These are phyloP conservation scores for Drosophila suboccidentalis DNA, from an alignment of 2,888 invertebrate genomes.

Conservation along the genomic window DNA sequence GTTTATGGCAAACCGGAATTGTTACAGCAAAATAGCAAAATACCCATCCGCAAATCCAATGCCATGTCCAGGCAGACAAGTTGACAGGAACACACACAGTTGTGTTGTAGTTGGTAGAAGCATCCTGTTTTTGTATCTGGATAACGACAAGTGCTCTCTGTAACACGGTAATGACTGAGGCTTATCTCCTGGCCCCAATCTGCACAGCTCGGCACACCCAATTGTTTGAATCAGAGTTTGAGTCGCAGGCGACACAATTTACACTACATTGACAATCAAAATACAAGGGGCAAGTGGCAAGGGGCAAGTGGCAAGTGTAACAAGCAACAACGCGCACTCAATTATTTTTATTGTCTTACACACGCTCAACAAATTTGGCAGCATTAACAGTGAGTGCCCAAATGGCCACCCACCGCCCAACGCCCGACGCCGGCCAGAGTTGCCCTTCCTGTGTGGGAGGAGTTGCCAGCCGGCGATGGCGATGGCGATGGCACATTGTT, in stretches of 20 bases:
- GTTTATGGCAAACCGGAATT: constrained; percentile 33
- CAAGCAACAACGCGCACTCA: constrained; percentile 74
- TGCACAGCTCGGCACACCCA: constrained; percentile 59
- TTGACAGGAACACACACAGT: constrained; percentile 32
- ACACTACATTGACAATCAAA: constrained; percentile 75
- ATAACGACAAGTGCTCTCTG: constrained; percentile 49
- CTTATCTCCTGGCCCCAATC: constrained; percentile 71
- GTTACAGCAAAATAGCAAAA: constrained; percentile 38
- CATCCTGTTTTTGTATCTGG: constrained; percentile 14
- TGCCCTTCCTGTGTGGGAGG: not conserved
- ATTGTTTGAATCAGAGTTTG: constrained; percentile 29
- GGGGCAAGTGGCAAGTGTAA: constrained; percentile 37
- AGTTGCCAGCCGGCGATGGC: constrained; percentile 23
- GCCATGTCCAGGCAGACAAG: constrained; percentile 18
- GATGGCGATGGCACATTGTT: constrained; percentile 50
- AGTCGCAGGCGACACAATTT: constrained; percentile 68
- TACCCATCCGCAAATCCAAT: constrained; percentile 26
- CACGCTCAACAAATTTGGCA: constrained; percentile 76
- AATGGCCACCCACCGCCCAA: not conserved
- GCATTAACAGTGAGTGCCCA: constrained; percentile 56
- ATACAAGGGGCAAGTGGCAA: constrained; percentile 30
- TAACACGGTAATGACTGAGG: constrained; percentile 75
- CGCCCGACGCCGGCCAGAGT: not conserved
- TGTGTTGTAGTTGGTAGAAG: constrained; percentile 2
- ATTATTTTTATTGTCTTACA: constrained; percentile 81